Evolutionary conservation across 2,113 vertebrate species (phyloP).

Genomic region (Scomber scombrus): DNA sequence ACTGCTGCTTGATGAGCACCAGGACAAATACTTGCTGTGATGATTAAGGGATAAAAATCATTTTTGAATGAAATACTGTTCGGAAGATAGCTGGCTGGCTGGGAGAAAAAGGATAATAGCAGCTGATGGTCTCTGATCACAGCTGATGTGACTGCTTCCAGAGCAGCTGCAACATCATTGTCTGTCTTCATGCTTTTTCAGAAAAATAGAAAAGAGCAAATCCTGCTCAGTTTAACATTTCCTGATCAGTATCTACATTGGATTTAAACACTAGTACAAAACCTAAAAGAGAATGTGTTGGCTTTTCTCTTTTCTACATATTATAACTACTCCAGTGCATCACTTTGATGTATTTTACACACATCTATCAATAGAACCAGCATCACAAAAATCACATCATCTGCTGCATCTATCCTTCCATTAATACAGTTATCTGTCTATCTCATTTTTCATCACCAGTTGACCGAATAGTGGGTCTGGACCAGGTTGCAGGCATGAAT

Average conservation of each 20-base stretch:
- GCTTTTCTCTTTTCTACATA: slow-evolving; percentile 41
- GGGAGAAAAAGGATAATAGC: slow-evolving; percentile 10
- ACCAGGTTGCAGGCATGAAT: slow-evolving; percentile 97
- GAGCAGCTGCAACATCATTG: neutral
- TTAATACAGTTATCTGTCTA: neutral
- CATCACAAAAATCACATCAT: neutral
- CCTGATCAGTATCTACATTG: slow-evolving; percentile 6
- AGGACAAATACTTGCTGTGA: neutral
- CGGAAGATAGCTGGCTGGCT: neutral
- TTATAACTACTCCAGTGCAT: neutral
- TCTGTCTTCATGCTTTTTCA: slow-evolving; percentile 45
- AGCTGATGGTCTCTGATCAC: slow-evolving; percentile 18
- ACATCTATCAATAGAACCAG: slow-evolving; percentile 2
- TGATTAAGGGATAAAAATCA: no score
- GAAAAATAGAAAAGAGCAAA: slow-evolving; percentile 40
- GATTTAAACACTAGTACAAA: slow-evolving; percentile 1
- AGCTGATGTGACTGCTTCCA: slow-evolving; percentile 14
- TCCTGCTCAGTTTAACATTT: slow-evolving; percentile 5
- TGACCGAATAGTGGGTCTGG: slow-evolving; percentile 97
- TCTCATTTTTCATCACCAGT: slow-evolving; percentile 80
- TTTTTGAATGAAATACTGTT: neutral
- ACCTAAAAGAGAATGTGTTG: neutral
- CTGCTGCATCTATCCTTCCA: no score
- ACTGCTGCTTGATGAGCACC: neutral
- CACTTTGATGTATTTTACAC: neutral